These are phyloP conservation scores for Eutrigla gurnardus DNA, from an alignment of 2,797 vertebrate species.

Conservation along the genomic window DNA sequence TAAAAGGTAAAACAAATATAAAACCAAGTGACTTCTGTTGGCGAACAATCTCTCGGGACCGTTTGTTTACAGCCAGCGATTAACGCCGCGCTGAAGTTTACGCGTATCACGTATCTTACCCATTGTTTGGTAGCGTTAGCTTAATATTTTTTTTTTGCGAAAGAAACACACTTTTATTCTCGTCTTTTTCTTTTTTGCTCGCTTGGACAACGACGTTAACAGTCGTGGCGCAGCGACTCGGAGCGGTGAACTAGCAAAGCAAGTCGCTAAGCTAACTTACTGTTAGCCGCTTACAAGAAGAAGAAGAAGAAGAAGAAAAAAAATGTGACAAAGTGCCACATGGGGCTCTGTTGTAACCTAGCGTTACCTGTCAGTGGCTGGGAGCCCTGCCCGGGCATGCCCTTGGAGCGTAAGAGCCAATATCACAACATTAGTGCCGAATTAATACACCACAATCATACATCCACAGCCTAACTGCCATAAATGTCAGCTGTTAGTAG, in stretches of 20 bases:
- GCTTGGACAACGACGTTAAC: slow-evolving; percentile 35
- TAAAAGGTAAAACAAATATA: slow-evolving; percentile 58
- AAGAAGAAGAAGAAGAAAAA: neutral
- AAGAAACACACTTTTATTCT: slow-evolving; percentile 25
- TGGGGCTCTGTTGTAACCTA: slow-evolving; percentile 53
- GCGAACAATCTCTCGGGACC: neutral
- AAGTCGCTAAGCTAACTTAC: slow-evolving; percentile 53
- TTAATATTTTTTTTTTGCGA: neutral
- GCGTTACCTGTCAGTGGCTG: slow-evolving; percentile 43
- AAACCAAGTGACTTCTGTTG: slow-evolving; percentile 48
- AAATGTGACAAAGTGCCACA: slow-evolving; percentile 53
- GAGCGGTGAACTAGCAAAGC: slow-evolving; percentile 17
- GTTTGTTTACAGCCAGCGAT: slow-evolving; percentile 45
- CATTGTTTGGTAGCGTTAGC: slow-evolving; percentile 5
- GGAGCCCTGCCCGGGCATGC: slow-evolving; percentile 57
- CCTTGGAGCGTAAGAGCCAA: slow-evolving; percentile 4
- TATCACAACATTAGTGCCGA: neutral
- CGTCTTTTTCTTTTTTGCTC: neutral
- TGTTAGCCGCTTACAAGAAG: slow-evolving; percentile 41
- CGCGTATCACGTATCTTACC: neutral
- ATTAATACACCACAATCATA: neutral
- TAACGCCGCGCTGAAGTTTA: slow-evolving; percentile 28
- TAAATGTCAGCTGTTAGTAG: neutral
- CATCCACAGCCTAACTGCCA: neutral
- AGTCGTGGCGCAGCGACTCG: slow-evolving; percentile 49